phyloP scores from a whole-genome alignment of 2,797 vertebrate genomes.

The Podargus strigoides region DNA sequence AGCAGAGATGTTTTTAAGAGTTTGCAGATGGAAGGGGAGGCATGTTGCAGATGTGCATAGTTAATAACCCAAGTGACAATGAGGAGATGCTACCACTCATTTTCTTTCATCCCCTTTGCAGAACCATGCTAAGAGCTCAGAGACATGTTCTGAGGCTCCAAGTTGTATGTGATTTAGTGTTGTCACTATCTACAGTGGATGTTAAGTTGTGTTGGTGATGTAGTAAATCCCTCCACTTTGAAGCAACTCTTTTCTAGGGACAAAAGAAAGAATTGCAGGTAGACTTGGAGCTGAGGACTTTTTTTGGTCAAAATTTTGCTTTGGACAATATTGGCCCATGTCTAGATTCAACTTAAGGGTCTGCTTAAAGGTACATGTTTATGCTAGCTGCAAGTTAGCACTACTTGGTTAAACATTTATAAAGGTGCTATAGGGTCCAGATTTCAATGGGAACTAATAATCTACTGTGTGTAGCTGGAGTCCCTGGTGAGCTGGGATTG shows the following conservation, averaged over 20 bases:
- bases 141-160: background rate
- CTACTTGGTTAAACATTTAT: background rate
- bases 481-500: background rate
- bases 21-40: conserved; percentile 2
- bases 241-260: background rate
- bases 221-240: background rate
- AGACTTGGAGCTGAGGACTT: background rate
- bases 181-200: background rate
- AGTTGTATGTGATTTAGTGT: background rate
- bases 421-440: background rate
- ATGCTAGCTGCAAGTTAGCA: background rate
- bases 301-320: background rate
- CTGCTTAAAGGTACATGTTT: background rate
- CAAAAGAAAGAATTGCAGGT: background rate
- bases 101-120: background rate
- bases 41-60: background rate
- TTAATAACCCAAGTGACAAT: background rate
- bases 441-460: background rate
- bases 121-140: background rate
- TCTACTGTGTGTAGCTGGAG: background rate
- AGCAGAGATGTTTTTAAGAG: background rate
- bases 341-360: background rate
- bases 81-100: background rate
- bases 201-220: background rate
- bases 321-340: background rate